Base-by-base conservation (phyloP, 2,113 vertebrate genomes). In the Misgurnus mizolepis region DNA sequence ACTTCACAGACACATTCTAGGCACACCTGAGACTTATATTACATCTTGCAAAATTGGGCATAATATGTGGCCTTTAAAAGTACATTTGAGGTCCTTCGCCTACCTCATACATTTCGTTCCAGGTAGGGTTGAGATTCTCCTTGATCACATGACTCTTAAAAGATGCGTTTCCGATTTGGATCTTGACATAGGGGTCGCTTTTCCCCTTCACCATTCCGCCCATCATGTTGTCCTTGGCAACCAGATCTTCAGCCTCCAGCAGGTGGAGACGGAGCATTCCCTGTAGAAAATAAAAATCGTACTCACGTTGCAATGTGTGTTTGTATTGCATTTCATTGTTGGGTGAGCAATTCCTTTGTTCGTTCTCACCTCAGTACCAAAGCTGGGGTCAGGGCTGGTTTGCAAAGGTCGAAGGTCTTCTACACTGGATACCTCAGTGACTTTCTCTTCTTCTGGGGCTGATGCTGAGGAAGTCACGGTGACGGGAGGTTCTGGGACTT, bases 91-190 rank as follows among this genome's bases (percentile, higher is more conserved):
- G 27, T 14, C 67, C 17, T 8, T 11, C 55, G 72, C 11, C 43
- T 85, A 96, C 96, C 95, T 97, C 96, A 82, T 95, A 97, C 90
- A 95, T 91, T 82, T 97, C 95, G 22, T 96, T 95, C 96, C 96
- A 98, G 11, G 88, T 94, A 6, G 96, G 96, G 85, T 94, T 96
- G 66, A 97, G 93, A 65, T 96, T 94, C 82, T 97, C 94, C 60
- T 95, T 95, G 80, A 98, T 87, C 4, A 96, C 95, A 0, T 84
- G 93, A 82, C 93, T 98, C 71, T 94, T 95, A 80, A 96, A 95
- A 6, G 79, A 78, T 18, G 80, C 76, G 7, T 85, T 89, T 4
- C 93, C 94, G 5, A 95, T 41, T 40, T 85, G 91, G 47, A 96
- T 91, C 78, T 95, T 95, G 41, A 95, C 93, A 3, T 98, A 98